A percentile compares a stretch with the other conserved stretches of the same genome.
These are phyloP conservation scores for Epizoanthus scotinus DNA, from an alignment of 92 coral and sea anemone genomes.

Conservation along the genomic window DNA sequence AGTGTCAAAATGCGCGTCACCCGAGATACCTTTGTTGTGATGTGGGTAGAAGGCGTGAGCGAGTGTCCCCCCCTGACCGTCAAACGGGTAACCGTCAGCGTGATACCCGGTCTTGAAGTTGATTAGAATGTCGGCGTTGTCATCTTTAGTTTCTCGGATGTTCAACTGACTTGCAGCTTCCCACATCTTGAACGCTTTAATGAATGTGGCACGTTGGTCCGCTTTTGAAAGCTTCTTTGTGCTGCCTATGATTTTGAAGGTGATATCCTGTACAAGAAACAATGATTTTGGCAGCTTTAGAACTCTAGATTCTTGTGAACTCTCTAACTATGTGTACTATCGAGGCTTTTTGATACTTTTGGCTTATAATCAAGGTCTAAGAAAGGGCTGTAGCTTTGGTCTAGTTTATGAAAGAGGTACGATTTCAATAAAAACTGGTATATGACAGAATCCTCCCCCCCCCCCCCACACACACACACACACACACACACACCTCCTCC, in stretches of 20 bases:
- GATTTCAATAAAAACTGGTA: too few species aligned
- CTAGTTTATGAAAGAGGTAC: too few species aligned
- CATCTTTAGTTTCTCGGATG: slow-evolving; percentile 29
- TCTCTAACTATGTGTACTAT: background rate
- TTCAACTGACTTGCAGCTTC: slow-evolving; percentile 35
- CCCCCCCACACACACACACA: too few species aligned
- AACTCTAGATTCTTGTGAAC: background rate
- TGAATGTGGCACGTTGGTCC: slow-evolving; percentile 30
- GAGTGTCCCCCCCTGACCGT: slow-evolving; percentile 45
- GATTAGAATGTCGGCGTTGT: slow-evolving; percentile 43
- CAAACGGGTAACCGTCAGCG: slow-evolving; percentile 53
- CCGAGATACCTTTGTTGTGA: slow-evolving; percentile 50
- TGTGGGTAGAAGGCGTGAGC: slow-evolving; percentile 59
- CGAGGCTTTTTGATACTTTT: too few species aligned
- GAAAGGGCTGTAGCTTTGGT: too few species aligned
- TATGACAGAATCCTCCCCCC: too few species aligned
- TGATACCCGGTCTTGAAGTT: slow-evolving; percentile 34
- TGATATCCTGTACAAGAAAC: slow-evolving; percentile 29
- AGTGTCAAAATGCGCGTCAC: slow-evolving; percentile 95
- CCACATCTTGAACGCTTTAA: slow-evolving; percentile 54
- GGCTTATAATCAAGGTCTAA: too few species aligned
- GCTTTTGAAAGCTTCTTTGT: background rate
- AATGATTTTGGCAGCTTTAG: background rate
- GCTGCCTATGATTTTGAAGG: slow-evolving; percentile 36
- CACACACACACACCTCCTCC: too few species aligned